These are phyloP conservation scores for Tychaedon coryphoeus DNA, from an alignment of 2,113 vertebrate genomes.

Conservation along the genomic window DNA sequence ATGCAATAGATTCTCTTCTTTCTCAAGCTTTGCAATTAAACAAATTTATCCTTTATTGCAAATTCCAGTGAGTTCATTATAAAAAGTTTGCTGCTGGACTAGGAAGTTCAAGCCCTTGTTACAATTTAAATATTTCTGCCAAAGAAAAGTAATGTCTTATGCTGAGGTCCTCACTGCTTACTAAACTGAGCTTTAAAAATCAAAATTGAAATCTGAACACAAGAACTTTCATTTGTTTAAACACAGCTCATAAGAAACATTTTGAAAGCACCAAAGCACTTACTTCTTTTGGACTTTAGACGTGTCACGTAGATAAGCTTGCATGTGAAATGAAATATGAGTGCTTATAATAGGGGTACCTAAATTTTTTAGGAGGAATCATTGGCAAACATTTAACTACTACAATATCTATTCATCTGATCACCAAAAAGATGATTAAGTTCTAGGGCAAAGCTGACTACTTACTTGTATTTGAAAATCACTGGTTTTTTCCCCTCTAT, in stretches of 20 bases:
- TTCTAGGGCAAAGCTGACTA: background rate
- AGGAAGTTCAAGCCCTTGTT: background rate
- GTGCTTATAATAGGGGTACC: background rate
- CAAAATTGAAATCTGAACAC: background rate
- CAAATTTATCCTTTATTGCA: background rate
- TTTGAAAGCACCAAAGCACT: background rate
- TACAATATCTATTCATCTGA: background rate
- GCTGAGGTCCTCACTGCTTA: background rate
- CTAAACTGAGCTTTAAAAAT: background rate
- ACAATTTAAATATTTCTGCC: background rate
- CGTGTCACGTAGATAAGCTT: background rate
- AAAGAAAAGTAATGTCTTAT: background rate
- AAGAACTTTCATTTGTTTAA: background rate
- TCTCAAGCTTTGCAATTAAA: background rate
- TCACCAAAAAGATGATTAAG: background rate
- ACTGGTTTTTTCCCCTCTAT: rapidly evolving
- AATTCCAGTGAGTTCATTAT: background rate
- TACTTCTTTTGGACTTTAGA: background rate
- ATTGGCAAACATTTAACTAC: background rate
- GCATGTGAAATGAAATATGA: background rate
- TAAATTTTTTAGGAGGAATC: background rate
- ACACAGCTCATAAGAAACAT: background rate
- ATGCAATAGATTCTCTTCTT: background rate
- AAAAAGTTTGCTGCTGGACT: background rate
- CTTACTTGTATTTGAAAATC: background rate